Conservation (phyloP, 2,888 invertebrate species). For the Terebella lapidaria region DNA sequence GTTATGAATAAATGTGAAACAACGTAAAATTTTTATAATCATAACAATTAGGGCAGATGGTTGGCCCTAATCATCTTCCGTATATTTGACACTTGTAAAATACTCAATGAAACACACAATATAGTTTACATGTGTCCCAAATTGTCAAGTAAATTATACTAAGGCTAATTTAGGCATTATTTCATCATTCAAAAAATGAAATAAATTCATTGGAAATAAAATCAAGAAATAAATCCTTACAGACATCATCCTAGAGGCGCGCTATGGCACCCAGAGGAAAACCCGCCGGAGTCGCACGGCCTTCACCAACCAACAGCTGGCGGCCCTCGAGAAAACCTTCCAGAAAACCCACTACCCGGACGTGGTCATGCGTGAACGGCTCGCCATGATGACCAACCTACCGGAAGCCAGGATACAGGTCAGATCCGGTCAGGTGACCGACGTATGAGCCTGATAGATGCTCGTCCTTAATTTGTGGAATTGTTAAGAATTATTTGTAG, state of each 20-base stretch:
- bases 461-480: too few relatives aligned
- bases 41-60: too few relatives aligned
- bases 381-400: slow-evolving; percentile 55
- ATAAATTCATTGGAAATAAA: not conserved
- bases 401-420: slow-evolving; percentile 58
- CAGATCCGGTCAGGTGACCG: not conserved
- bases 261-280: slow-evolving; percentile 51
- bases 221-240: not conserved
- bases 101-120: too few relatives aligned
- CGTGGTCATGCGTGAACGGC: slow-evolving; percentile 54
- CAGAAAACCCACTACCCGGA: slow-evolving; percentile 56
- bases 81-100: too few relatives aligned
- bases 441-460: too few relatives aligned
- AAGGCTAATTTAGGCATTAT: not conserved
- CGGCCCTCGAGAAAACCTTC: slow-evolving; percentile 55
- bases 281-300: slow-evolving; percentile 55
- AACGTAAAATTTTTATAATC: too few relatives aligned
- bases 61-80: too few relatives aligned
- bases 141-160: too few relatives aligned
- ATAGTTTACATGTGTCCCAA: too few relatives aligned
- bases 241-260: slow-evolving; percentile 48
- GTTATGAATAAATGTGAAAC: too few relatives aligned
- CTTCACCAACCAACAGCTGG: slow-evolving; percentile 55
- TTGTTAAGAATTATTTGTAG: too few relatives aligned
- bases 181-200: not conserved